Evolutionary conservation across 92 coral and sea anemone genomes (phyloP), one percentile per base, ranked within the genome.

Genomic region (Phenganax marumi): DNA sequence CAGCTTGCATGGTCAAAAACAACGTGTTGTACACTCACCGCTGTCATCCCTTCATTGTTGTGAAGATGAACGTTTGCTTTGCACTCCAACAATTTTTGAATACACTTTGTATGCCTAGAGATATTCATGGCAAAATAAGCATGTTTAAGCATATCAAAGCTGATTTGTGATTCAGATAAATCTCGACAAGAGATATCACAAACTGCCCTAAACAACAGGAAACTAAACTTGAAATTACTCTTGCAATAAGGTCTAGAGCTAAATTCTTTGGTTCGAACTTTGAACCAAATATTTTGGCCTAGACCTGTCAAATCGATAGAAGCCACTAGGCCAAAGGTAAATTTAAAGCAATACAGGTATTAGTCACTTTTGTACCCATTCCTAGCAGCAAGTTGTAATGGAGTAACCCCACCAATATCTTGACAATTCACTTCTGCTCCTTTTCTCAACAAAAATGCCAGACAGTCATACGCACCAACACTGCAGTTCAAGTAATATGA

Each of bases 31-130:
- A 26, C 18, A 82, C 89, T 86, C 82, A 86, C 89, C 9, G 89
- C 86, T 46, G 89, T 86, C 89, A 86, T 86, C 33, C 89, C 89
- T 33, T 86, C 89, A 26, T 86, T 86, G 68, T 86, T 86, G 47
- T 84, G 84, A 13, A 86, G 73, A 75, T 81, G 82, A 61, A 86
- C 76, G 50, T 86, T 84, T 55, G 89, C 89, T 60, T 86, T 86
- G 58, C 81, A 86, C 39, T 86, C 89, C 57, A 86, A 64, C 22
- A 86, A 47, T 64, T 86, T 86, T 13, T 86, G 89, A 61, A 86
- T 86, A 62, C 89, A 86, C 24, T 86, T 86, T 58, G 86, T 84
- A 75, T 86, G 84, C 33, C 89, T 86, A 1, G 56, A 18, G 68
- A 86, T 46, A 60, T 16, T 25, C 0, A 8, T 72, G 22, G 8